A percentile compares a stretch with the other conserved stretches of the same genome.
phyloP scores from a whole-genome alignment of 2,888 invertebrate species.

The Macaria liturata region DNA sequence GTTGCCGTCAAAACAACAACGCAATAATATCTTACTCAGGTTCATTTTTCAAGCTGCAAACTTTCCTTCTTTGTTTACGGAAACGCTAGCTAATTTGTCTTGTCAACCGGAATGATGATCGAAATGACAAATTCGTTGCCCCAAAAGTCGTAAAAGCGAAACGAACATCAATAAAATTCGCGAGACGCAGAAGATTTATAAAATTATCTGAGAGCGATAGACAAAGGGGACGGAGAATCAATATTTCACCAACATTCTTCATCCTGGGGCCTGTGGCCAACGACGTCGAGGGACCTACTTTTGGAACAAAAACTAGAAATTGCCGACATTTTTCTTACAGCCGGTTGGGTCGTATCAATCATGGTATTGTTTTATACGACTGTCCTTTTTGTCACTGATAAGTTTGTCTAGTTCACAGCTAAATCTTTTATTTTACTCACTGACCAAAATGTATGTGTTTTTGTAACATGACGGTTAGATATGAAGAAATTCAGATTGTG shows the following conservation, averaged over 20 bases:
- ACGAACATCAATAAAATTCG: constrained; percentile 25
- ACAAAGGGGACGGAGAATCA: constrained; percentile 42
- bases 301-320: not conserved
- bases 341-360: too few relatives aligned
- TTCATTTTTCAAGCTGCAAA: constrained; percentile 13
- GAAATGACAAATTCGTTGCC: constrained; percentile 25
- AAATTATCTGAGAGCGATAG: constrained; percentile 39
- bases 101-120: constrained; percentile 18
- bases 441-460: too few relatives aligned
- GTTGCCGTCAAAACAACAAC: not conserved
- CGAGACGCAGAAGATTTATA: constrained; percentile 28
- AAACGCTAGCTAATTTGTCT: constrained; percentile 19
- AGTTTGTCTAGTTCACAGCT: too few relatives aligned
- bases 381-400: too few relatives aligned
- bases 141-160: constrained; percentile 20
- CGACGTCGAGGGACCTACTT: constrained; percentile 22
- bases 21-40: constrained; percentile 10
- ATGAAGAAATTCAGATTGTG: too few relatives aligned
- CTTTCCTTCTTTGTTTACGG: constrained; percentile 23
- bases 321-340: too few relatives aligned
- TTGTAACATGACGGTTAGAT: too few relatives aligned
- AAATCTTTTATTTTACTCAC: too few relatives aligned
- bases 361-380: too few relatives aligned
- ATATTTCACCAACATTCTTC: constrained; percentile 45
- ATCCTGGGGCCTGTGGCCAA: constrained; percentile 32